A percentile compares a stretch with the other conserved stretches of the same genome.
These are phyloP conservation scores for Agrotis ipsilon DNA, from an alignment of 2,888 invertebrate species.

Conservation along the genomic window DNA sequence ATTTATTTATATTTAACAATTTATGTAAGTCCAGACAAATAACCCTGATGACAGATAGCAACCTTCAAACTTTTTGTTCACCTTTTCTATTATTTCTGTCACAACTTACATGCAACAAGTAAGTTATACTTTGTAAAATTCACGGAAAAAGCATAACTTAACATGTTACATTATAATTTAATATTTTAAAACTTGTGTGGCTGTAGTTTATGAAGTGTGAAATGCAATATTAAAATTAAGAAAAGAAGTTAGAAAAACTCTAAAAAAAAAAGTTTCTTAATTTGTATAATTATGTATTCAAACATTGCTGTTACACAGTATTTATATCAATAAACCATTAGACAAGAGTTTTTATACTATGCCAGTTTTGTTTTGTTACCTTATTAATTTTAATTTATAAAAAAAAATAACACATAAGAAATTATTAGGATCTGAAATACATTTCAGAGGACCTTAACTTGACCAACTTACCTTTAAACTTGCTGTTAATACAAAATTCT, in stretches of 20 bases:
- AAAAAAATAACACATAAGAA: not conserved
- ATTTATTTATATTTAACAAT: too few species aligned
- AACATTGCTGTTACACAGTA: too few species aligned
- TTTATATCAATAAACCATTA: too few species aligned
- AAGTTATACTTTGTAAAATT: not conserved
- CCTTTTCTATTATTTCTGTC: not conserved
- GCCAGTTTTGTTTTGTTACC: too few species aligned
- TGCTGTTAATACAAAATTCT: not conserved
- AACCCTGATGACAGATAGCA: too few species aligned
- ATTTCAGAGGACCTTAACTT: not conserved
- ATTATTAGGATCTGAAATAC: not conserved
- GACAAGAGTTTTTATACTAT: too few species aligned
- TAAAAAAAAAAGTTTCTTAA: not conserved
- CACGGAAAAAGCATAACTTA: not conserved
- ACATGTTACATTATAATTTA: not conserved
- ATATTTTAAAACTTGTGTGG: too few species aligned
- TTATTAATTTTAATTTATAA: too few species aligned
- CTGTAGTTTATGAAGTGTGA: not conserved
- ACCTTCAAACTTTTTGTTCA: not conserved
- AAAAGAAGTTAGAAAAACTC: not conserved
- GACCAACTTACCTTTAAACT: conserved; percentile 1
- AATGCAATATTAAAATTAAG: not conserved
- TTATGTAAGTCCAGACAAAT: too few species aligned
- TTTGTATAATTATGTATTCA: not conserved
- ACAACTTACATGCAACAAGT: not conserved